Evolutionary conservation across 1,140 invertebrate genomes (phyloP), one percentile per base, ranked within the genome.

Genomic region (Chironomus striatipennis): DNA sequence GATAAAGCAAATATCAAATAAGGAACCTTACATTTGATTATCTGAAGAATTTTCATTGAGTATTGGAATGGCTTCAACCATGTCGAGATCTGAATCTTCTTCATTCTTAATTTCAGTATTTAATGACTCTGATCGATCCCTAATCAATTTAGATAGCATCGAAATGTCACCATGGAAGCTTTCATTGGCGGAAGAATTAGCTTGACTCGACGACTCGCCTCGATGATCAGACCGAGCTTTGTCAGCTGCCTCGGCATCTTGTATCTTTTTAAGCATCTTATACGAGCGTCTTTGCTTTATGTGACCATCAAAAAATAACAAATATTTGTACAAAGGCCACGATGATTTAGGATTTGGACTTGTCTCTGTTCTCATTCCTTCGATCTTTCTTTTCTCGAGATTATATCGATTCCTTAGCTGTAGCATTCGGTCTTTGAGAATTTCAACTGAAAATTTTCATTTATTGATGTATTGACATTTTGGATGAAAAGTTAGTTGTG

Each of bases 391-490:
- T 73, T 82, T 82, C 72, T 82, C 81, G 12, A 82, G 78, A 74
- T 82, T 82, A 64, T 81, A 82, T 15, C 81, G 81, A 77, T 82
- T 82, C 7, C 81, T 77, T 9, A 82, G 73, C 17, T 81, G 81
- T 7, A 80, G 76, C 78, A 82, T 82, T 6, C 81, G 81, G 57
- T 82, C 81, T 57, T 80, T 79, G 8, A 82, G 74, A 21, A 80
- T 77, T 20, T 78, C 76, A 73, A 80, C 81, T 82, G 42, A 34
- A 73, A 43, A 67, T 10, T 18, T 34, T 34, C 24, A 34, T 34
- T 34, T 34, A 2, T 2, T 34, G 24, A 34, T 34, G 24, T 34
- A 34, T 34, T 34, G 24, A 34, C 24, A 34, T 34, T 34, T 34
- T 34, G 24, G 5, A 34, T 34, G 24, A 34, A 34, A 34, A 34